These are phyloP conservation scores for Phalera bucephala DNA, from an alignment of 2,888 invertebrate genomes.

Conservation along the genomic window DNA sequence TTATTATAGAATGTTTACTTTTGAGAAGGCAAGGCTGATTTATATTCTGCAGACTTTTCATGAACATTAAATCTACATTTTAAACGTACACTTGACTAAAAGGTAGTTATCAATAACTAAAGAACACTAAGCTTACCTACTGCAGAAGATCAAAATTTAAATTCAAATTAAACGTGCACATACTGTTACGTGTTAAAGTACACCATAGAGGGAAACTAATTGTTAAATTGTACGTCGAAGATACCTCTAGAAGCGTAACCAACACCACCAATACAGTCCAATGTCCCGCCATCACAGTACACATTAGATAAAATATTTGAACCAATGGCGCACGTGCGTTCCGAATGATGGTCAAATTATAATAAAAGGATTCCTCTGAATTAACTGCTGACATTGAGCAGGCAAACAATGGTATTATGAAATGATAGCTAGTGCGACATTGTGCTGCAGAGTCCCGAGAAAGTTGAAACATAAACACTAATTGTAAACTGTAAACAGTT, in stretches of 20 bases:
- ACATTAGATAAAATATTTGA: slow-evolving; percentile 1
- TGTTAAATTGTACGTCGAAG: slow-evolving; percentile 36
- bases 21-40: too few relatives aligned
- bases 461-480: slow-evolving; percentile 12
- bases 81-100: too few relatives aligned
- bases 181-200: slow-evolving; percentile 22
- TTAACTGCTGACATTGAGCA: slow-evolving; percentile 14
- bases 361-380: slow-evolving; percentile 15
- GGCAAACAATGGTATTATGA: slow-evolving; percentile 29
- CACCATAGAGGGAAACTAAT: slow-evolving; percentile 44
- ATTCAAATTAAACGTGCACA: slow-evolving; percentile 38
- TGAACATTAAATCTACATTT: too few relatives aligned
- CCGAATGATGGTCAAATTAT: slow-evolving; percentile 5
- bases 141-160: slow-evolving; percentile 35
- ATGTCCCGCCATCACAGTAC: slow-evolving; percentile 15
- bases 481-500: slow-evolving; percentile 14
- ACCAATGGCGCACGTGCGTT: slow-evolving; percentile 6
- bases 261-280: slow-evolving; percentile 28
- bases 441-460: slow-evolving; percentile 13
- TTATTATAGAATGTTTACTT: too few relatives aligned
- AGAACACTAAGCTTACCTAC: too few relatives aligned
- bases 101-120: too few relatives aligned
- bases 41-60: too few relatives aligned
- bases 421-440: slow-evolving; percentile 8
- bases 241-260: slow-evolving; percentile 45